Evolutionary conservation across 2,888 invertebrate species (phyloP), one percentile per base, ranked within the genome.

Genomic region (Macrophya alboannulata): DNA sequence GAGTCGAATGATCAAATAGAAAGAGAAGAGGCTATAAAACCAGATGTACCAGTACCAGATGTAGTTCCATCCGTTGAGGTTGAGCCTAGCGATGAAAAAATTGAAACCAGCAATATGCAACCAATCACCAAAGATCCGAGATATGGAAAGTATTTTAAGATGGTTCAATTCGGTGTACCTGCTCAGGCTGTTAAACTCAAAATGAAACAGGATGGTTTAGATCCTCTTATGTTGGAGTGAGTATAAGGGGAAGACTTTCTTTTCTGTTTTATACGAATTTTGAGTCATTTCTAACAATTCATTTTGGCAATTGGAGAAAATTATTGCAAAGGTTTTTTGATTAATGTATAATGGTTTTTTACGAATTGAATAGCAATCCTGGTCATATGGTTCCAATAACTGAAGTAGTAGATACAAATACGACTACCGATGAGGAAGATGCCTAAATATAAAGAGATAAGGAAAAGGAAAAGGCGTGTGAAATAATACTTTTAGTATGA

Each of bases 141-240:
- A 88, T 98, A 96, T 93, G 95, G 95, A 40, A 96, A 96, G 93
- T 98, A 96, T 94, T 96, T 98, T 86, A 98, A 98, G 95, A 98
- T 99, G 98, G 91, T 98, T 0, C 97, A 97, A 89, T 95, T 98
- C 90, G 98, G 99, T 62, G 98, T 98, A 0, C 98, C 97, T n/a
- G 93, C 95, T 81, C 95, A 95, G 88, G 98, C 97, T 62, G 97
- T 98, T 0, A 97, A 97, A 92, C 92, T 96, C 89, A 98, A 98
- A 95, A 97, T 98, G 96, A 93, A 95, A 79, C 94, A 95, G 10
- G 98, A 99, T 94, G 98, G 98, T n/a, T 91, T 97, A 43, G 96
- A 98, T 93, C 96, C 97, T 43, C 94, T 94, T 88, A 92, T 97
- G 84, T 94, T 98, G 89, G 96, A 97, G 95, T 95, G 94, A 94